phyloP scores from a whole-genome alignment of 2,888 invertebrate species.

The Monochamus alternatus region DNA sequence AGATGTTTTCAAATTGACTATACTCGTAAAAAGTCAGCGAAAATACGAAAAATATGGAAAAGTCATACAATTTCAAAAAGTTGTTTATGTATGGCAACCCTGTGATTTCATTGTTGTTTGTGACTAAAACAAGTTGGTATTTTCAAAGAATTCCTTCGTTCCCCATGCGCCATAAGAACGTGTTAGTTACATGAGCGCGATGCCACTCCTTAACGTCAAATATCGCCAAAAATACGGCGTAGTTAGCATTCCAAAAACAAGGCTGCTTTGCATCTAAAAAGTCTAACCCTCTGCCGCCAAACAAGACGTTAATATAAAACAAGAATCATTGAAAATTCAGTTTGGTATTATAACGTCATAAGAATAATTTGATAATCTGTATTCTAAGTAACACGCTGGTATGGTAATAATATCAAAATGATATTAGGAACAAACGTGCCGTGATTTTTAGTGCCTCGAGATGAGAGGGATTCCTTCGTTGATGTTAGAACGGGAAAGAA shows the following conservation, averaged over 20 bases:
- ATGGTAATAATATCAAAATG: slow-evolving; percentile 69
- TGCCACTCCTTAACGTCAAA: no score
- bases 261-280: slow-evolving; percentile 2
- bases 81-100: no score
- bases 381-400: slow-evolving; percentile 66
- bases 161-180: no score
- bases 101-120: no score
- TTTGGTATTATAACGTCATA: slow-evolving; percentile 57
- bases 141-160: no score
- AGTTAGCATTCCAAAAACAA: background rate
- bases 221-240: no score
- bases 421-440: slow-evolving; percentile 66
- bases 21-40: no score
- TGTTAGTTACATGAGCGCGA: no score
- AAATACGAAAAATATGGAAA: no score
- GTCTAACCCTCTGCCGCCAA: background rate
- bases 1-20: no score
- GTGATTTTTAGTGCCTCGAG: slow-evolving; percentile 52
- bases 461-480: slow-evolving; percentile 61
- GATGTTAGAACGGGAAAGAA: slow-evolving; percentile 32
- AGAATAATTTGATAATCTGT: slow-evolving; percentile 67
- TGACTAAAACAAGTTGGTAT: no score
- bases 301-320: slow-evolving; percentile 29
- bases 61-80: no score
- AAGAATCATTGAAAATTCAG: slow-evolving; percentile 52